Base-by-base conservation (phyloP, 2,888 invertebrate genomes). In the Eurytoma adleriae region DNA sequence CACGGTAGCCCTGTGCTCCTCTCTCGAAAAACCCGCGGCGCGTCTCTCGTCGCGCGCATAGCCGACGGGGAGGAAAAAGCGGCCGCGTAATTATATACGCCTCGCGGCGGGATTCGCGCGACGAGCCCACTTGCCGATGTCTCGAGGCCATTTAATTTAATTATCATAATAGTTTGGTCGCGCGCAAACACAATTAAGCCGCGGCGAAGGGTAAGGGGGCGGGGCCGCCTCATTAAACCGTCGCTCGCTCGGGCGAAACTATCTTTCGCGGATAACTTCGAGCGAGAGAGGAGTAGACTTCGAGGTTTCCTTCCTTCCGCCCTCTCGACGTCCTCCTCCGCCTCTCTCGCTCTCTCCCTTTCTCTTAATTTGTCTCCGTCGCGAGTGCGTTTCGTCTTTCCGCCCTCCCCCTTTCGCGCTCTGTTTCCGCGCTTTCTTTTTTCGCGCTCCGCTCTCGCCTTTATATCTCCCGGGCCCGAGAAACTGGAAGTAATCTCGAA, bases 401-500 rank as follows among this genome's bases (percentile, higher is more conserved):
- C 30, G 24, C 40, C 54, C 68, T 5, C 56, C 2, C 62, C 16
- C 20, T 59, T 24, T 57, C 48, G 61, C 57, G 12, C 48, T 54
- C 62, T 57, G 50, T 70, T 40, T 61, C 48, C 48, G 54, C 24
- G 13, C 16, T 12, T 13, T 16, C 64, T 27, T 56, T n/a, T 30
- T 64, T 56, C 54, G 30, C 48, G 30, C 18, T 40, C 40, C 40
- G 40, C 40, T 54, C 30, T 30, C 30, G 30, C 18, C 57, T 74
- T 54, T 77, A 30, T 71, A 48, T 66, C 57, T 56, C 20, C 12
- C 64, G 30, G 57, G 54, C 50, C 56, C 77, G 75, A 81, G 78
- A 78, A 78, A 67, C 78, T 74, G 71, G 59, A 74, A 81, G 78
- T 81, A 81, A 81, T 78, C 74, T 75, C 74, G 71, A 75, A 70